A percentile compares a stretch with the other conserved stretches of the same genome.
Evolutionary conservation across 1,140 invertebrate species (phyloP).

Genomic region (Solen grandis): DNA sequence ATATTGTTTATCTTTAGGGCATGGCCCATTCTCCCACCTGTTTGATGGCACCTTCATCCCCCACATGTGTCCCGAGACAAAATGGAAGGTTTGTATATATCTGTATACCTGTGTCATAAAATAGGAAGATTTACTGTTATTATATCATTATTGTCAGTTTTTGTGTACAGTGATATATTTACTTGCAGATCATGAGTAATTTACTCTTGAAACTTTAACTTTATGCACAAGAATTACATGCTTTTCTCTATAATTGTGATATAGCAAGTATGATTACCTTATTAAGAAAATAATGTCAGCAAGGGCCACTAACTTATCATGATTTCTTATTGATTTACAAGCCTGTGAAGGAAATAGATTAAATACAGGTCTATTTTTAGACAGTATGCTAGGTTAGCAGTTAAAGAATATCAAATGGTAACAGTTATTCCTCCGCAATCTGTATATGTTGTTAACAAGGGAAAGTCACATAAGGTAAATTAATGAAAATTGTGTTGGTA

Average conservation of each 20-base stretch:
- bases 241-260: background rate
- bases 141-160: background rate
- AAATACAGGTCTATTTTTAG: background rate
- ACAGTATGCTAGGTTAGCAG: background rate
- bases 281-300: too few relatives aligned
- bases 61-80: slow-evolving; percentile 28
- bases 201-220: background rate
- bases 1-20: slow-evolving; percentile 46
- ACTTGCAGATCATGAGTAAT: background rate
- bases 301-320: too few relatives aligned
- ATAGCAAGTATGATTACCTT: background rate
- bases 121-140: background rate
- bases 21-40: slow-evolving; percentile 63
- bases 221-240: background rate
- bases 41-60: slow-evolving; percentile 65
- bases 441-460: background rate
- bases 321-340: slow-evolving; percentile 1
- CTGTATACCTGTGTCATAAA: too few relatives aligned
- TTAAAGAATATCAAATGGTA: background rate
- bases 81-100: slow-evolving; percentile 62
- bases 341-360: background rate
- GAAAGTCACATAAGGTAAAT: background rate
- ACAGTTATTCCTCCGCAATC: background rate
- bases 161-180: too few relatives aligned
- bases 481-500: background rate